Evolutionary conservation across 2,888 invertebrate genomes (phyloP).

Genomic region (Tenodera sinensis): DNA sequence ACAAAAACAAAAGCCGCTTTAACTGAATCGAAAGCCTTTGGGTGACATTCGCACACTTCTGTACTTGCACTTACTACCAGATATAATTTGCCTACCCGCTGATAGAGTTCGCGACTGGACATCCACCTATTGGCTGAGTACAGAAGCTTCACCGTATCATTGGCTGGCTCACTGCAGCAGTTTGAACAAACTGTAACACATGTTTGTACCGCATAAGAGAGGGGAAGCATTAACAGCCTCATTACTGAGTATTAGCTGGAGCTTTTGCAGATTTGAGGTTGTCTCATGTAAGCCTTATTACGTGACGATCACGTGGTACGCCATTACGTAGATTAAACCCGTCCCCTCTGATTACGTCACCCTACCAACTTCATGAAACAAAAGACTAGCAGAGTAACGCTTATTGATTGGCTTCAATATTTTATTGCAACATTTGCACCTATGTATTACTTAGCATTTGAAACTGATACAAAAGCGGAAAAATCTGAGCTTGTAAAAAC

Average conservation of each 20-base stretch:
- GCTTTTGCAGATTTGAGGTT: not conserved
- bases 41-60: no score
- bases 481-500: no score
- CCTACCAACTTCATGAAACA: not conserved
- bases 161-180: not conserved
- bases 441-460: no score
- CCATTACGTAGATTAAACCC: not conserved
- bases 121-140: not conserved
- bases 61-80: no score
- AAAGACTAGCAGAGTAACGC: not conserved
- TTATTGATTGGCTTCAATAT: not conserved
- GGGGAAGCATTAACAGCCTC: not conserved
- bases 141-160: not conserved
- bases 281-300: not conserved
- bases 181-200: not conserved
- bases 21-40: no score
- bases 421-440: not conserved
- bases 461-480: no score
- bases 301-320: not conserved
- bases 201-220: not conserved
- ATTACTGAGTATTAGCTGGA: not conserved
- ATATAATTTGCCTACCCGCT: no score
- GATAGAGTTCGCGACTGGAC: not conserved
- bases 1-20: no score
- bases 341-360: not conserved